Evolutionary conservation across 2,797 vertebrate genomes (phyloP), one percentile per base, ranked within the genome.

Genomic region (Megaceryle alcyon): DNA sequence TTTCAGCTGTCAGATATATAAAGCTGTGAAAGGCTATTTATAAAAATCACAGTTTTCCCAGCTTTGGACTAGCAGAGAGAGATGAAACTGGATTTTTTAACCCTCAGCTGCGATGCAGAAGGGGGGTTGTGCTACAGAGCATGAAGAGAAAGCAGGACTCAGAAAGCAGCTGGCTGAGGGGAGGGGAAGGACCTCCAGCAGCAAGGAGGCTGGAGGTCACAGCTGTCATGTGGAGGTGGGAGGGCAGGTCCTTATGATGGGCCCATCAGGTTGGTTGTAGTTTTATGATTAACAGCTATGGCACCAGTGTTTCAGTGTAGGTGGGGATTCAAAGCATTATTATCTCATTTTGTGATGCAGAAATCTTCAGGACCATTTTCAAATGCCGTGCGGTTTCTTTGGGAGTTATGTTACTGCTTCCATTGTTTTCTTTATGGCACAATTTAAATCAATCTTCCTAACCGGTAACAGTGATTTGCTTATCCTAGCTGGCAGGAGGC

Each of bases 391-490:
- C 14, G 17, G 26, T 7, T 57, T 76, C 29, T 46, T 41, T 26
- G 4, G 14, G 20, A 31, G 29, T 7, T 44, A 14, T 20, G 12
- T 14, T 11, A 3, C 33, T 39, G 41, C 33, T 39, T 29, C 76
- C 9, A 0, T 9, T 33, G 21, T 25, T 49, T 22, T 3, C 16
- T 43, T 19, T 3, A 6, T 1, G n/a, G 14, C 31, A 31, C 31
- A 53, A 20, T 28, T 44, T 12, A 31, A 22, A 23, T 17, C 14
- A 4, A 3, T 3, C 17, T n/a, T 29, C 8, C 1, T 31, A 6
- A 15, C 56, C 15, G 28, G 0, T 2, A 26, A 3, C 2, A 13
- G 13, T 1, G 2, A 11, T 57, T 46, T 14, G 8, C 29, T 73
- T 44, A 9, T 44, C 75, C 31, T 25, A 37, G 5, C 14, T 3